Conservation (phyloP, 2,113 vertebrate species). For the Ctenomys sociabilis region DNA sequence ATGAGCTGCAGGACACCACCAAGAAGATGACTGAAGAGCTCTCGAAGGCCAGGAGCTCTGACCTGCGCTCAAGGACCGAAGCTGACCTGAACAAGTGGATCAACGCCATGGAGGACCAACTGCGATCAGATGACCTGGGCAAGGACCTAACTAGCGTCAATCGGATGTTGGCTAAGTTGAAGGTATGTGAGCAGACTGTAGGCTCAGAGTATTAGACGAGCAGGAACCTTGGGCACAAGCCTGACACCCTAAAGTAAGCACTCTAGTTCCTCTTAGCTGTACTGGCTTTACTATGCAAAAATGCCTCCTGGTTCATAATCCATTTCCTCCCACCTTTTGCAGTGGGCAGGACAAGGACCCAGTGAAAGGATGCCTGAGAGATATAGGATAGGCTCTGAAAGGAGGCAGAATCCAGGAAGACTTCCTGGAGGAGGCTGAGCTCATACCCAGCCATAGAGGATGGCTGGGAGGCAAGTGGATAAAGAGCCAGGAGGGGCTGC, state of each 20-base stretch:
- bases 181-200: conserved; percentile 81
- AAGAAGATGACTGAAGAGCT: conserved; percentile 91
- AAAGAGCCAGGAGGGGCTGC: background rate
- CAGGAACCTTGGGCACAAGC: background rate
- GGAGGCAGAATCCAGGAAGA: background rate
- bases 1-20: conserved; percentile 87
- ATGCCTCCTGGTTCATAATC: background rate
- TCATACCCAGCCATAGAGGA: background rate
- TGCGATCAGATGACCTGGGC: conserved; percentile 89
- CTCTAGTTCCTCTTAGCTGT: background rate
- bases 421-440: background rate
- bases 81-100: conserved; percentile 93
- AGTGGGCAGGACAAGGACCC: background rate
- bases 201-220: background rate
- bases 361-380: background rate
- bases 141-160: conserved; percentile 95
- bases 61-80: conserved; percentile 91
- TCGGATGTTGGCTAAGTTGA: conserved; percentile 94
- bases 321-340: background rate
- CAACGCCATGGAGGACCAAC: conserved; percentile 88
- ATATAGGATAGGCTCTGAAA: background rate
- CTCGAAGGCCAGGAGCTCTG: conserved; percentile 92
- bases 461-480: background rate
- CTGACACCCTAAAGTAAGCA: background rate
- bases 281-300: background rate